Evolutionary conservation across 1,140 invertebrate genomes (phyloP), one percentile per base, ranked within the genome.

Genomic region (Phthorimaea operculella): DNA sequence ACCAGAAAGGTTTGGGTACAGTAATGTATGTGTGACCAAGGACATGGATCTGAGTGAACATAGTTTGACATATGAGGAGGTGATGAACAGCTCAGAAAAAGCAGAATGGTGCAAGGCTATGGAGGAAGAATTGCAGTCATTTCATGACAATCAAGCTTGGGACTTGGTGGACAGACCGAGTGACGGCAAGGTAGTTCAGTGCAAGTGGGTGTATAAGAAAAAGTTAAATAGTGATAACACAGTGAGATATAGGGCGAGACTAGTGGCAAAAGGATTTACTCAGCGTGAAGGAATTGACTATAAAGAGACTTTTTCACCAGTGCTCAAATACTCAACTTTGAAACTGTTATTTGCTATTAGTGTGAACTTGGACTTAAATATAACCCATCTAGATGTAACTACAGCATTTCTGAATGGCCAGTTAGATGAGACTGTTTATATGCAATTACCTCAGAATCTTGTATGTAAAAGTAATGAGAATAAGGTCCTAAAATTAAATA

Each of bases 361-460:
- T 54, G 65, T 69, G 33, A 55, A 69, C 18, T 63, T 67, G 56
- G 55, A 62, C 51, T 55, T 71, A 56, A 55, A 58, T 9, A 61
- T 72, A 4, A 51, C 14, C 4, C 68, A 79, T 56, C 59, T 78
- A 34, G 76, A 81, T 65, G 71, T 83, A 15, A 62, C 59, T 15
- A 83, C 79, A n/a, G 80, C 76, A 9, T 86, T 74, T 58, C 60
- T 83, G 16, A 68, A 80, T 60, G 69, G 70, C 11, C 51, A 58
- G 14, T 56, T 85, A 45, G 51, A 68, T 17, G 71, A 81, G 64
- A 63, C 58, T 52, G 62, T 82, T n/a, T 81, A 68, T 55, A 72
- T 72, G 70, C 60, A 62, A 33, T 66, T 68, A 60, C 62, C 72
- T 36, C 12, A 34, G 11, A 54, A 54, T 33, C 33, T 54, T 33